phyloP scores from a whole-genome alignment of 1,140 invertebrate genomes.

The Triops cancriformis region DNA sequence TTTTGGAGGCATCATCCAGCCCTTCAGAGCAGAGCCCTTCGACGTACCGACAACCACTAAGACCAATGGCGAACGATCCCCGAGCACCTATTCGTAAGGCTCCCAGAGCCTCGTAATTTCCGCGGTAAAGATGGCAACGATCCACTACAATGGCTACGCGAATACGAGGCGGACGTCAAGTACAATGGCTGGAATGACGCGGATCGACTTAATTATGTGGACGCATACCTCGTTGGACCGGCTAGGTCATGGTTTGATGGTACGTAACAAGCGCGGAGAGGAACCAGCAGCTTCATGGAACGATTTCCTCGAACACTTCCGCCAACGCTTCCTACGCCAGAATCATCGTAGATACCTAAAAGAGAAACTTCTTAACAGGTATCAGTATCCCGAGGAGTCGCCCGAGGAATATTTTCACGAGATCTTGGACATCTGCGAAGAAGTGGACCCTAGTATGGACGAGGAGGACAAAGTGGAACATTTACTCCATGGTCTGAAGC shows the following conservation, averaged over 20 bases:
- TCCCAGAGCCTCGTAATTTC: background rate
- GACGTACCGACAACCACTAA: background rate
- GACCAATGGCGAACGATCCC: background rate
- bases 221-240: background rate
- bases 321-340: too few species aligned
- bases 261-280: background rate
- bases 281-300: background rate
- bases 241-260: background rate
- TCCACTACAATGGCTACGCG: background rate
- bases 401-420: too few species aligned
- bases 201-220: background rate
- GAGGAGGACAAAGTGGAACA: background rate
- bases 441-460: background rate
- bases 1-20: background rate
- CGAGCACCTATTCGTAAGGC: background rate
- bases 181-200: too few species aligned
- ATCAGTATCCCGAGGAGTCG: too few species aligned
- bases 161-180: background rate
- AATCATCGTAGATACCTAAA: too few species aligned
- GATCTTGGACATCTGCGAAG: background rate
- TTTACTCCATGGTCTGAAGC: background rate
- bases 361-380: too few species aligned
- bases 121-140: background rate
- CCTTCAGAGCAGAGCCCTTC: background rate
- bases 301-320: too few species aligned